Percentiles rank a stretch among this genome's conserved stretches.
phyloP scores from a whole-genome alignment of 2,113 vertebrate species.

The Cephalopterus ornatus region DNA sequence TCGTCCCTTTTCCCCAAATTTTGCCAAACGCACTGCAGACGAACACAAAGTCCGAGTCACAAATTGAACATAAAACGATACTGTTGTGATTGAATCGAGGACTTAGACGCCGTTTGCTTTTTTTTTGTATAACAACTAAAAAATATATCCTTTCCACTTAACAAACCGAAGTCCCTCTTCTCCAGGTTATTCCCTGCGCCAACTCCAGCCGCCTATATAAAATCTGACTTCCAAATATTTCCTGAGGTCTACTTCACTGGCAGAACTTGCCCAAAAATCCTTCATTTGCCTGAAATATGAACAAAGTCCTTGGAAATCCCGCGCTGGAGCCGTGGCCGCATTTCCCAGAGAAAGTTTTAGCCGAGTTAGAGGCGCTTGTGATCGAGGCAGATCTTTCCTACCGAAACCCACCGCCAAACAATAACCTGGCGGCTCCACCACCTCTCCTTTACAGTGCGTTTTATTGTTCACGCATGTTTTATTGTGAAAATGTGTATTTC shows the following conservation, averaged over 20 bases:
- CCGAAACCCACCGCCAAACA: neutral
- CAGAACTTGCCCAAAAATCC: neutral
- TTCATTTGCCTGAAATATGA: neutral
- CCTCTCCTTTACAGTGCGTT: constrained; percentile 3
- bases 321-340: neutral
- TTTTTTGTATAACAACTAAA: neutral
- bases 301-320: neutral
- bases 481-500: constrained; percentile 77
- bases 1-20: neutral
- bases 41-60: neutral
- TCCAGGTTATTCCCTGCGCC: neutral
- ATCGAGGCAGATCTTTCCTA: neutral
- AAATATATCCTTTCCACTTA: neutral
- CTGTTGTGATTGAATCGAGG: neutral
- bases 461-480: constrained; percentile 68
- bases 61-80: neutral
- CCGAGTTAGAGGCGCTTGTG: neutral
- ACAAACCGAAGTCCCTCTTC: neutral
- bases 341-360: neutral
- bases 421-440: neutral
- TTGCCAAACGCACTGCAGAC: neutral
- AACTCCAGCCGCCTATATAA: neutral
- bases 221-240: neutral
- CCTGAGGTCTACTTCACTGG: neutral
- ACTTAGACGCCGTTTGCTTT: neutral